Percentiles rank a stretch among this genome's conserved stretches.
Evolutionary conservation across 2,888 invertebrate genomes (phyloP).

Genomic region (Lithophane socia): DNA sequence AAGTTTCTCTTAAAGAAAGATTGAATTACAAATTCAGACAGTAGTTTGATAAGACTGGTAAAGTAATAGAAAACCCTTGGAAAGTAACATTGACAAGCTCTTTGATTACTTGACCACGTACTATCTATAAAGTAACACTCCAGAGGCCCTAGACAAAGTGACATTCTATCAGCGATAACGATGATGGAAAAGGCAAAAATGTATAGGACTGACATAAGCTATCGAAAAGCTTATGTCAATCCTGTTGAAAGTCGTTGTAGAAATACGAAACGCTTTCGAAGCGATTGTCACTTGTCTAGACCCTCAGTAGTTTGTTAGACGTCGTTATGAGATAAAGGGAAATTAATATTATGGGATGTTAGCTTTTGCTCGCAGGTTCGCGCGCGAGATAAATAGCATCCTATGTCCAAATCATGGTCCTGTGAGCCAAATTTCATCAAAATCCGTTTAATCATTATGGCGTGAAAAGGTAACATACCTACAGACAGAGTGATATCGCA

Average conservation of each 20-base stretch:
- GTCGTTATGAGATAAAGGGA: conserved; percentile 4
- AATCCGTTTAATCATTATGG: too few species aligned
- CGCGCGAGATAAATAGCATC: too few species aligned
- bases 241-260: too few species aligned
- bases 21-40: conserved; percentile 29
- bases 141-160: too few species aligned
- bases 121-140: conserved; percentile 4
- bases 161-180: too few species aligned
- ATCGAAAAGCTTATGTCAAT: too few species aligned
- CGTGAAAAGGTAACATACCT: neutral
- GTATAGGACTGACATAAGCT: too few species aligned
- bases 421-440: neutral
- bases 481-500: neutral
- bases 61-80: conserved; percentile 23
- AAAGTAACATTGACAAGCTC: conserved; percentile 28
- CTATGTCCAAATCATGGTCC: neutral
- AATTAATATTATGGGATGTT: neutral
- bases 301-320: neutral
- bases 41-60: conserved; percentile 14
- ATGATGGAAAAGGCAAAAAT: too few species aligned
- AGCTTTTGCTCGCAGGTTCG: neutral
- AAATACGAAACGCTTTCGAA: too few species aligned
- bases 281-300: too few species aligned
- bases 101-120: conserved; percentile 32
- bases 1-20: conserved; percentile 22